Base-by-base conservation (phyloP, 2,888 invertebrate species). In the Idaea aversata region DNA sequence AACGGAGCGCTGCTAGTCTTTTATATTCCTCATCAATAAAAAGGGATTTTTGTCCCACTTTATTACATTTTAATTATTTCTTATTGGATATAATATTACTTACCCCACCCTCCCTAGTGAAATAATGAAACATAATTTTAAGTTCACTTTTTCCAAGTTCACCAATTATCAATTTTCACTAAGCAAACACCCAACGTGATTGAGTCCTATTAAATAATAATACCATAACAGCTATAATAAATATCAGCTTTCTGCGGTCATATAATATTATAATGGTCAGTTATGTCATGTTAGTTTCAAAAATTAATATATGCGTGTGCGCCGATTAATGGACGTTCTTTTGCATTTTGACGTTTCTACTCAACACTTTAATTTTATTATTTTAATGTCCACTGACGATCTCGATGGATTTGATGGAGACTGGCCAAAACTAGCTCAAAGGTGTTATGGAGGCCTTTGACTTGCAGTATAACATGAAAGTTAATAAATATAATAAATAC, bases 201-300 rank as follows among this genome's bases (percentile, higher is more conserved):
- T 13, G 47, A 13, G 47, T 47, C 2, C 5, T 47, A 47, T 47
- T 47, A 47, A 47, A 47, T 47, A 47, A 47, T 47, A 47, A 47
- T 47, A 47, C 47, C 10, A 47, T 47, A 47, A 47, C 13, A 47
- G 47, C 10, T 47, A 47, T 47, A 47, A 47, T 47, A 47, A 47
- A 47, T 47, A 7, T 47, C 47, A 47, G 47, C 47, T 47, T 47
- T 47, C 47, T 13, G 47, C 10, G 13, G 47, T 47, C 47, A 47
- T 47, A 47, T 10, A 47, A 47, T 47, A 47, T 47, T 47, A 7
- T 47, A 47, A 59, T 59, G 15, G 58, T 59, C 15, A 59, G 58
- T 59, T 59, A 59, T 59, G n/a, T 59, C 15, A 59, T 59, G 58
- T 59, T 16, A 59, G 58, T 59, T 59, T 59, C 58, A 59, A 59